Conservation (phyloP, 2,797 vertebrate species). For the Sandelia bainsii region DNA sequence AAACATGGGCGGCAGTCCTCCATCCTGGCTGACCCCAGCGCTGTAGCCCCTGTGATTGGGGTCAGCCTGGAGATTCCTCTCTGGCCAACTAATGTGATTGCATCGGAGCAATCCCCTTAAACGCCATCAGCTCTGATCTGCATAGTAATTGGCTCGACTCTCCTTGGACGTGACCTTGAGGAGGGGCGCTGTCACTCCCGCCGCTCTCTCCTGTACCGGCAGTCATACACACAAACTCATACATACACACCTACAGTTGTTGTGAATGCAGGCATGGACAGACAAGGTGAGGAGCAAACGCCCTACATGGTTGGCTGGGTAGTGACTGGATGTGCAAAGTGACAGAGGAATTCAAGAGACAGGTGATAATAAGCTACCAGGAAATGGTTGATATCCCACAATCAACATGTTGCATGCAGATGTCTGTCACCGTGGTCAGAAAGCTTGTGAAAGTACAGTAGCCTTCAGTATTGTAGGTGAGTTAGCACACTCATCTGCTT, state of each 20-base stretch:
- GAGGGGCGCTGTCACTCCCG: slow-evolving; percentile 92
- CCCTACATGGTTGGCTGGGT: slow-evolving; percentile 40
- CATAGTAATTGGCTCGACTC: slow-evolving; percentile 96
- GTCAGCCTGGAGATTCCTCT: slow-evolving; percentile 92
- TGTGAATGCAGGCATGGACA: slow-evolving; percentile 34
- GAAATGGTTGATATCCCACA: slow-evolving; percentile 43
- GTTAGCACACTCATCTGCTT: slow-evolving; percentile 26
- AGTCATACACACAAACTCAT: slow-evolving; percentile 63
- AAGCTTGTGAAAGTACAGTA: slow-evolving; percentile 18
- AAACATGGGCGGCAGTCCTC: slow-evolving; percentile 79
- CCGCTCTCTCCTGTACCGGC: slow-evolving; percentile 87
- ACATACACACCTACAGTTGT: background rate
- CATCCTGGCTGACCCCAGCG: slow-evolving; percentile 70
- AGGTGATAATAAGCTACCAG: slow-evolving; percentile 71
- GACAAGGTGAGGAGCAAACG: slow-evolving; percentile 49
- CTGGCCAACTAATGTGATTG: slow-evolving; percentile 97
- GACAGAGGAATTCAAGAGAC: slow-evolving; percentile 51
- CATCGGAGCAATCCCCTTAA: slow-evolving; percentile 98
- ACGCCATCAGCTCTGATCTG: slow-evolving; percentile 96
- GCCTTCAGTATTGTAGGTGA: slow-evolving; percentile 6
- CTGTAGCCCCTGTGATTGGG: slow-evolving; percentile 90
- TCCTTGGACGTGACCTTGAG: slow-evolving; percentile 95
- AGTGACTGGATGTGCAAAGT: slow-evolving; percentile 29
- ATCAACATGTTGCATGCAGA: slow-evolving; percentile 43
- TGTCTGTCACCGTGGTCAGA: slow-evolving; percentile 24